These are phyloP conservation scores for Trachelus iudaicus DNA, from an alignment of 2,888 invertebrate species.

Conservation along the genomic window DNA sequence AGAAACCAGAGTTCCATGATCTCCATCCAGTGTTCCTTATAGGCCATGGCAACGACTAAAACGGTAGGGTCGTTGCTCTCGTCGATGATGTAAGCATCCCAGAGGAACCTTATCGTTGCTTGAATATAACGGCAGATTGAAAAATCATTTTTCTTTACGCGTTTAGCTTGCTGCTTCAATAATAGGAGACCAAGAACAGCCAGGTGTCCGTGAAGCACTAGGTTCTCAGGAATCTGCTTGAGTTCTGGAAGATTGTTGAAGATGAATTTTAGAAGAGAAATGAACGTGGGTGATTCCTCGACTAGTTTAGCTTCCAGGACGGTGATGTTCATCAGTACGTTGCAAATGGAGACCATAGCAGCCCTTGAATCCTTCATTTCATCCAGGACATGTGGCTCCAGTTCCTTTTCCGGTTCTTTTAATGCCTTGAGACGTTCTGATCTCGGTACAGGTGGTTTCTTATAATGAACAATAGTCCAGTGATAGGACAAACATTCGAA, in stretches of 20 bases:
- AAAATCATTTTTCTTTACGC: slow-evolving; percentile 88
- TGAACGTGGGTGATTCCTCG: slow-evolving; percentile 81
- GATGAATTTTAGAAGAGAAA: slow-evolving; percentile 84
- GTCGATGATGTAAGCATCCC: slow-evolving; percentile 93
- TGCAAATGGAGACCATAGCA: slow-evolving; percentile 89
- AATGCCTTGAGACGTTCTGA: slow-evolving; percentile 81
- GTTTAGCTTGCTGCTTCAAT: slow-evolving; percentile 84
- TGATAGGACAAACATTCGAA: slow-evolving; percentile 84
- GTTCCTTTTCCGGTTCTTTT: slow-evolving; percentile 80
- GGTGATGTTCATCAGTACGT: slow-evolving; percentile 92
- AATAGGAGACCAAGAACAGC: slow-evolving; percentile 85
- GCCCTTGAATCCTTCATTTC: slow-evolving; percentile 87
- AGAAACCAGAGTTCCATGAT: slow-evolving; percentile 92
- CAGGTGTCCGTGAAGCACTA: slow-evolving; percentile 87
- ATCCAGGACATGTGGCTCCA: slow-evolving; percentile 79
- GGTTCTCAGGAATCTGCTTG: slow-evolving; percentile 84
- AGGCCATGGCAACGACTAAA: slow-evolving; percentile 85
- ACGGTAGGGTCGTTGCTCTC: slow-evolving; percentile 86
- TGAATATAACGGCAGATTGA: slow-evolving; percentile 90
- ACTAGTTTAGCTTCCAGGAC: slow-evolving; percentile 88
- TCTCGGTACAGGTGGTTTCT: slow-evolving; percentile 83
- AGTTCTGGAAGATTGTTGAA: slow-evolving; percentile 87
- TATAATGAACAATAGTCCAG: slow-evolving; percentile 88
- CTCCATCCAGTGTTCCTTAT: slow-evolving; percentile 91
- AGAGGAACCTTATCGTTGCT: slow-evolving; percentile 88